These are phyloP conservation scores for Leguminivora glycinivorella DNA, from an alignment of 1,140 invertebrate genomes.

Conservation along the genomic window DNA sequence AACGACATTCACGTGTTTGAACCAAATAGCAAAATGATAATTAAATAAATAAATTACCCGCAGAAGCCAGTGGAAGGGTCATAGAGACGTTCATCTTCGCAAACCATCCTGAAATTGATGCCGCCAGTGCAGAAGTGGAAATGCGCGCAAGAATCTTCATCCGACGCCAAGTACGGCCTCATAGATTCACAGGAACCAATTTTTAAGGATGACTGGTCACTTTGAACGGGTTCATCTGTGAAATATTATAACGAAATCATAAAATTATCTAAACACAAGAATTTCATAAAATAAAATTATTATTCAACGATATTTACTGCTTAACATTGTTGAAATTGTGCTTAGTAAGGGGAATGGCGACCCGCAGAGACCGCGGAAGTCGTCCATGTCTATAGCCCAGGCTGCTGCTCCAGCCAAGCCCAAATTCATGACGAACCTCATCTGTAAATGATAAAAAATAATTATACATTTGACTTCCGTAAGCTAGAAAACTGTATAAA, in stretches of 20 bases:
- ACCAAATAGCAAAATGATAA: background rate
- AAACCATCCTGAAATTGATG: constrained; percentile 79
- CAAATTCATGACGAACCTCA: constrained; percentile 82
- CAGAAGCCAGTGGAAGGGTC: constrained; percentile 78
- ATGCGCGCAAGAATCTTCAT: constrained; percentile 83
- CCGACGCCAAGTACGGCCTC: constrained; percentile 78
- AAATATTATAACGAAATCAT: constrained; percentile 25
- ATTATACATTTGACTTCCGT: background rate
- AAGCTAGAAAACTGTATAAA: background rate
- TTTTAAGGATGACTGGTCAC: constrained; percentile 66
- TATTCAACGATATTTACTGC: constrained; percentile 60
- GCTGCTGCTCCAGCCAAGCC: constrained; percentile 84
- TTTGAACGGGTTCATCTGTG: constrained; percentile 55
- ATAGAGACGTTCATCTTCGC: constrained; percentile 77
- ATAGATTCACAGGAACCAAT: constrained; percentile 75
- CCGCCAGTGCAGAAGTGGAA: constrained; percentile 85
- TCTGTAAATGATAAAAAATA: constrained; percentile 61
- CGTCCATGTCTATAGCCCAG: constrained; percentile 84
- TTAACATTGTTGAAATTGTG: constrained; percentile 80
- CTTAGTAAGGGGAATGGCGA: constrained; percentile 82
- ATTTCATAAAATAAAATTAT: background rate
- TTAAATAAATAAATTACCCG: constrained; percentile 53
- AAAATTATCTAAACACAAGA: background rate
- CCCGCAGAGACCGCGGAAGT: constrained; percentile 84
- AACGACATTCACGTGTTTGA: no score